Evolutionary conservation across 2,888 invertebrate genomes (phyloP), one percentile per base, ranked within the genome.

Genomic region (Patella pellucida): DNA sequence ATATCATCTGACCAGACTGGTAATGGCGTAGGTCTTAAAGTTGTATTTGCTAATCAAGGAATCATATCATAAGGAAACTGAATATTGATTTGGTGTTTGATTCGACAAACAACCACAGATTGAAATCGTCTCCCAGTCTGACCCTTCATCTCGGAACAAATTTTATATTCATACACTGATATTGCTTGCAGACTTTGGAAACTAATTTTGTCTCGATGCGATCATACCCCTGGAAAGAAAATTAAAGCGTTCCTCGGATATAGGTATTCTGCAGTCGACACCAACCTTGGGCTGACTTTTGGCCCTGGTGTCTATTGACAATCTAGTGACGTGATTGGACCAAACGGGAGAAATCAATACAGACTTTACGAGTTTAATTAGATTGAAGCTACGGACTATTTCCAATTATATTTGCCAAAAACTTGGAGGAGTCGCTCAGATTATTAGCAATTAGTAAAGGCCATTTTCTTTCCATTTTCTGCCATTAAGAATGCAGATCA

Each of bases 281-380:
- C 19, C 23, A 62, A 62, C 62, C 19, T 23, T 9, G 62, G 62
- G 62, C 23, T 23, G 62, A 62, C 62, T 62, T 62, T 62, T 62
- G 62, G 62, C 62, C 62, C 23, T 62, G 62, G 62, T 62, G 62
- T 62, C 62, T 79, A 79, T 79, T 79, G 81, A 78, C 79, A 81
- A 78, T 77, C 78, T 73, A 74, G 72, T 56, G 69, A 74, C 75
- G 71, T 79, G 78, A 81, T 80, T 79, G 80, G 76, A 74, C 75
- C 76, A 71, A 52, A 52, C 50, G 69, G n/a, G 69, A 72, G 69
- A 77, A 80, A 80, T 81, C 81, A 78, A 81, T 81, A 78, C 71
- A 54, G 75, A 75, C 78, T 78, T 76, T 72, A 78, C 72, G 62
- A 79, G 74, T 81, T 81, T 80, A 81, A 81, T 81, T 79, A 80